Evolutionary conservation across 1,140 invertebrate genomes (phyloP).

Genomic region (Drosophila pandora): DNA sequence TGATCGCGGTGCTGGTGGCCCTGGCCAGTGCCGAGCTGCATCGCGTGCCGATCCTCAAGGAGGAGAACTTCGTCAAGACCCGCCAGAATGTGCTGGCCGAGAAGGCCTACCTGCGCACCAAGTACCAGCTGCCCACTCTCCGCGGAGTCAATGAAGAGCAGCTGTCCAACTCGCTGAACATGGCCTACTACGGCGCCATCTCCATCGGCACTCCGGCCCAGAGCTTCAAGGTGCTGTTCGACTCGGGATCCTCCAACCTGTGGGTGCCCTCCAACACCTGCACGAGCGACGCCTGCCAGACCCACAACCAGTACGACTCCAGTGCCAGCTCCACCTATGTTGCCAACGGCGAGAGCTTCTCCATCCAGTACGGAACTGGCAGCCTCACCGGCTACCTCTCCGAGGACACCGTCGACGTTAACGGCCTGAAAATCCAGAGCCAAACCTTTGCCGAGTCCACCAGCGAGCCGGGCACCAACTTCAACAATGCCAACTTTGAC

Average conservation of each 20-base stretch:
- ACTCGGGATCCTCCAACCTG: conserved; percentile 99
- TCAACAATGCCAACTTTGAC: conserved; percentile 97
- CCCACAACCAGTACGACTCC: conserved; percentile 94
- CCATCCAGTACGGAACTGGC: conserved; percentile 97
- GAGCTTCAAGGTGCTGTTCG: conserved; percentile 97
- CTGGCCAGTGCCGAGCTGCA: conserved; percentile 68
- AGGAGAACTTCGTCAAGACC: conserved; percentile 70
- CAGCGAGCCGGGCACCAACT: conserved; percentile 94
- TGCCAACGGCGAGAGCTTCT: conserved; percentile 94
- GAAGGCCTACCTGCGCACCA: conserved; percentile 52
- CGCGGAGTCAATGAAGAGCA: conserved; percentile 46
- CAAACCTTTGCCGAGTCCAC: conserved; percentile 99
- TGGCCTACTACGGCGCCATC: conserved; percentile 98
- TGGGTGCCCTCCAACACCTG: conserved; percentile 99
- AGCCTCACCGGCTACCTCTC: conserved; percentile 97
- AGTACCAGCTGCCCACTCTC: conserved; percentile 47
- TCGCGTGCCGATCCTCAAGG: conserved; percentile 60
- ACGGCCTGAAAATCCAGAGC: conserved; percentile 87
- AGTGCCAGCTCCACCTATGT: conserved; percentile 92
- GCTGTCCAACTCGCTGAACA: conserved; percentile 95
- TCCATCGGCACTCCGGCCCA: conserved; percentile 96
- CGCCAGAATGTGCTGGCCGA: conserved; percentile 62
- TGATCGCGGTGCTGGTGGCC: conserved; percentile 58
- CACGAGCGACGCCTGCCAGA: conserved; percentile 90
- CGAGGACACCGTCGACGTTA: conserved; percentile 90